phyloP scores from a whole-genome alignment of 2,113 vertebrate species.

The Caracal caracal region DNA sequence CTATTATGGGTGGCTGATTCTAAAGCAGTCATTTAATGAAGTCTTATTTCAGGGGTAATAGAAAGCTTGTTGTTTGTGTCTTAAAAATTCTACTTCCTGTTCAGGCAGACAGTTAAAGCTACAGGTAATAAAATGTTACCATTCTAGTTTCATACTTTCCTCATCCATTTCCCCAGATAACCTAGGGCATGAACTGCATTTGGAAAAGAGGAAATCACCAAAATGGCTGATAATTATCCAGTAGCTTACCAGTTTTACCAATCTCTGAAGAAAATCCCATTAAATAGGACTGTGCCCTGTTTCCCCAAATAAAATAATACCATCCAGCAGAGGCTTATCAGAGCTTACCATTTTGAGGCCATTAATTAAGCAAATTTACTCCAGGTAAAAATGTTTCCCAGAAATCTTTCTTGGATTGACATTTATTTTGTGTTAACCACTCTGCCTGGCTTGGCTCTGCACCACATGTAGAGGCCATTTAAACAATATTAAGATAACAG shows the following conservation, averaged over 20 bases:
- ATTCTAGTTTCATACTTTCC: constrained; percentile 15
- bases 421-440: constrained; percentile 74
- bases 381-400: constrained; percentile 68
- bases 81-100: not conserved
- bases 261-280: constrained; percentile 70
- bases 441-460: constrained; percentile 38
- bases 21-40: not conserved
- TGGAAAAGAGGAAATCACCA: constrained; percentile 61
- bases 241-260: constrained; percentile 65
- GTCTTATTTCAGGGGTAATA: not conserved
- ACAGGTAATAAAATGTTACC: not conserved
- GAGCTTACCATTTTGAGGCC: constrained; percentile 64
- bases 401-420: constrained; percentile 69
- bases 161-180: constrained; percentile 43
- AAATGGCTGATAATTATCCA: constrained; percentile 68
- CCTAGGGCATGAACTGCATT: constrained; percentile 32
- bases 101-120: not conserved
- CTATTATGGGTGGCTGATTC: not conserved
- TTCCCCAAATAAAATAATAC: constrained; percentile 73
- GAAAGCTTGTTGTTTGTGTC: not conserved
- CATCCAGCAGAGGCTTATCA: constrained; percentile 62
- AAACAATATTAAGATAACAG: constrained; percentile 78
- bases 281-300: constrained; percentile 29
- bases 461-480: constrained; percentile 77
- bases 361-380: constrained; percentile 80